phyloP scores from a whole-genome alignment of 1,140 invertebrate species.

The Nylanderia fulva region DNA sequence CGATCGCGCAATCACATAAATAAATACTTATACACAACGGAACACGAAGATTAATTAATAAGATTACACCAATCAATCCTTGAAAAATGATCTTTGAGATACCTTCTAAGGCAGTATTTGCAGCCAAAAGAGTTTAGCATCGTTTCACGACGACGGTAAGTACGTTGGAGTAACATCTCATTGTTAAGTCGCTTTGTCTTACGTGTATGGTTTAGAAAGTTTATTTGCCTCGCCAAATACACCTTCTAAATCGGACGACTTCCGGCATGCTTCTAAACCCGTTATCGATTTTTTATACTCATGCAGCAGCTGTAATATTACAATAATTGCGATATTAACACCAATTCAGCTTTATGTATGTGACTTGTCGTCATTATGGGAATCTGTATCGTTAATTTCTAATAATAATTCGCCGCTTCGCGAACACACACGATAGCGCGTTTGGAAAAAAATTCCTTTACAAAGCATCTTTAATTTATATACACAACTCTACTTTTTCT shows the following conservation, averaged over 20 bases:
- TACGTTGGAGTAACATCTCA: slow-evolving; percentile 53
- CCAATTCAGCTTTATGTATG: slow-evolving; percentile 27
- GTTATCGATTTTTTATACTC: slow-evolving; percentile 62
- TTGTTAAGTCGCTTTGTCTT: slow-evolving; percentile 45
- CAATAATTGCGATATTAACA: slow-evolving; percentile 58
- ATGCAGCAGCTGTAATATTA: slow-evolving; percentile 62
- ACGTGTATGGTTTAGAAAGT: slow-evolving; percentile 48
- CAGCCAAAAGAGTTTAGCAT: slow-evolving; percentile 51
- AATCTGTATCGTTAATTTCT: neutral
- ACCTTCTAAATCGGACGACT: slow-evolving; percentile 58
- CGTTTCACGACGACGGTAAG: slow-evolving; percentile 49
- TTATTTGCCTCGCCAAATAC: slow-evolving; percentile 54
- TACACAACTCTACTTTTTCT: slow-evolving; percentile 34
- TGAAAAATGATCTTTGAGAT: slow-evolving; percentile 53
- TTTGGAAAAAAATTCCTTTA: slow-evolving; percentile 7
- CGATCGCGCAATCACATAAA: slow-evolving; percentile 1
- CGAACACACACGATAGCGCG: neutral
- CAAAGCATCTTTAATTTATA: slow-evolving; percentile 23
- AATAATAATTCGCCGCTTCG: neutral
- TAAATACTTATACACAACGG: slow-evolving; percentile 51
- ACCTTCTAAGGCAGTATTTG: slow-evolving; percentile 56
- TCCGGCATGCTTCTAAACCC: slow-evolving; percentile 50
- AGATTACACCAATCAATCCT: slow-evolving; percentile 55
- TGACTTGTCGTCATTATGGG: slow-evolving; percentile 7
- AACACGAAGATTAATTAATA: slow-evolving; percentile 55